These are phyloP conservation scores for Cyclura pinguis DNA, from an alignment of 2,797 vertebrate genomes.

Conservation along the genomic window DNA sequence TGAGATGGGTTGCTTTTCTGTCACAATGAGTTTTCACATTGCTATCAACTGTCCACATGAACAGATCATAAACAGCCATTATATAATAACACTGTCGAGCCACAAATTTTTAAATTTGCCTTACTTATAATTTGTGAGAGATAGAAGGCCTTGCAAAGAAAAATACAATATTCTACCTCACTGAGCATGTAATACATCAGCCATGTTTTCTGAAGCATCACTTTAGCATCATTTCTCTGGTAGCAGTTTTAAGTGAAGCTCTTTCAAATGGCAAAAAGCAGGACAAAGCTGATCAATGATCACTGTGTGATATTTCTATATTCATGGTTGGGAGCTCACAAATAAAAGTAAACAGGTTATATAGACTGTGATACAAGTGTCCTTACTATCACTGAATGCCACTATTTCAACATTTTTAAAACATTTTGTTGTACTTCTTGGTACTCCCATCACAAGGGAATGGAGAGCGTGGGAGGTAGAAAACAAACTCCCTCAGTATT, in stretches of 20 bases:
- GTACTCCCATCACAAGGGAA: conserved; percentile 3
- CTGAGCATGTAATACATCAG: conserved; percentile 66
- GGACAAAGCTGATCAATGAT: conserved; percentile 67
- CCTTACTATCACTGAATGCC: conserved; percentile 61
- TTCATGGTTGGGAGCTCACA: conserved; percentile 68
- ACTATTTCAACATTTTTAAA: conserved; percentile 65
- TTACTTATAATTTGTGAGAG: conserved; percentile 73
- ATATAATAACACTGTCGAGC: conserved; percentile 50
- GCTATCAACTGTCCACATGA: conserved; percentile 70
- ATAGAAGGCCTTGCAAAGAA: conserved; percentile 70
- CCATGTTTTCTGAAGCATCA: conserved; percentile 54
- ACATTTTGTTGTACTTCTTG: conserved; percentile 51
- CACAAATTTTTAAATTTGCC: conserved; percentile 66
- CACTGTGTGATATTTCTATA: conserved; percentile 62
- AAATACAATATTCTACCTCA: conserved; percentile 72
- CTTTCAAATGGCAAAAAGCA: conserved; percentile 55
- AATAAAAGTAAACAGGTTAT: conserved; percentile 74
- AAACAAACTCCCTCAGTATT: conserved; percentile 50
- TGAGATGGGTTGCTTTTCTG: conserved; percentile 49
- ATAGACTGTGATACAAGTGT: conserved; percentile 53
- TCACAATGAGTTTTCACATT: conserved; percentile 57
- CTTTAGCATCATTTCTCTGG: conserved; percentile 68
- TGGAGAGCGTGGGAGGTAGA: conserved; percentile 30
- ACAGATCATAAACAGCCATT: conserved; percentile 72
- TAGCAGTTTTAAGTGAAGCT: conserved; percentile 59